These are phyloP conservation scores for Suillia variegata DNA, from an alignment of 2,888 invertebrate genomes.

Conservation along the genomic window DNA sequence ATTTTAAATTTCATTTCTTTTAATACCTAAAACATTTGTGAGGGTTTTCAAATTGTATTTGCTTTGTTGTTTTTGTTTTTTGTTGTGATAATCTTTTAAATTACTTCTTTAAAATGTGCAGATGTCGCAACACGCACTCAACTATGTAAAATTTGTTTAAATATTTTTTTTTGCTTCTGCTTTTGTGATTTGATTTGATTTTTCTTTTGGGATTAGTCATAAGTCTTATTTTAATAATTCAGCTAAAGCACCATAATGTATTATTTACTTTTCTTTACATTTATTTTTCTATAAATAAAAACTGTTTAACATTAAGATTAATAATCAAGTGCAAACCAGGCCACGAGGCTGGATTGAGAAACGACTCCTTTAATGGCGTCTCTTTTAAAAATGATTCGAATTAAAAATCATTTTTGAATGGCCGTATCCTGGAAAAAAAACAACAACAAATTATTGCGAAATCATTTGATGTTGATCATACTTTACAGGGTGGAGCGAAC, in stretches of 20 bases:
- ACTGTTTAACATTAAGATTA: not conserved
- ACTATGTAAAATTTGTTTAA: constrained; percentile 21
- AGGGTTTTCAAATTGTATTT: constrained; percentile 21
- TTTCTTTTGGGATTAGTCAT: constrained; percentile 17
- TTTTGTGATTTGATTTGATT: constrained; percentile 13
- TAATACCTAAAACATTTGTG: constrained; percentile 12
- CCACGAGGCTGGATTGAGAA: too few relatives aligned
- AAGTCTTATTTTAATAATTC: constrained; percentile 48
- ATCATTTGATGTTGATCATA: too few relatives aligned
- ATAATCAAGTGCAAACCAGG: too few relatives aligned
- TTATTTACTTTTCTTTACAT: constrained; percentile 31
- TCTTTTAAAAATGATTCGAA: too few relatives aligned
- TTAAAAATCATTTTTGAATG: too few relatives aligned
- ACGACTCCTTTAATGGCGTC: too few relatives aligned
- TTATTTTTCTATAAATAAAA: constrained; percentile 18
- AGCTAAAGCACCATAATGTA: constrained; percentile 56
- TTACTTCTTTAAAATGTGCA: too few relatives aligned
- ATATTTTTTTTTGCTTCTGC: constrained; percentile 1
- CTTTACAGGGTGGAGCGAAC: too few relatives aligned
- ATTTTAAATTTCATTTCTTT: not conserved
- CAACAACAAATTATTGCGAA: too few relatives aligned
- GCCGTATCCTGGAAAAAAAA: too few relatives aligned
- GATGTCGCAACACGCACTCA: too few relatives aligned
- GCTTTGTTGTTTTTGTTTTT: constrained; percentile 18
- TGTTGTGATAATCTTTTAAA: too few relatives aligned